Conservation (phyloP, 1,140 invertebrate species). For the Melitaea cinxia region DNA sequence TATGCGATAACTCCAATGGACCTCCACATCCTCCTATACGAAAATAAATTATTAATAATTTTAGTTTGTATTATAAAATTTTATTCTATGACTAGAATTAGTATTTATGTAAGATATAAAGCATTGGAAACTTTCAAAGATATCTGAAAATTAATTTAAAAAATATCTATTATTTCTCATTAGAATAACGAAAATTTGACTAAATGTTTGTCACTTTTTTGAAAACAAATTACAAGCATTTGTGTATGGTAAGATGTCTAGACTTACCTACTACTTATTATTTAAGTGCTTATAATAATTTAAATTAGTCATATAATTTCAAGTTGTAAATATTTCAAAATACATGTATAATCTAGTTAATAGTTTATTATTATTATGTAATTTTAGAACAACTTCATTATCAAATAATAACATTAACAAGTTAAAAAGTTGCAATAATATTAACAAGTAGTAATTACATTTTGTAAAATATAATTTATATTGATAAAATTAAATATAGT, state of each 20-base stretch:
- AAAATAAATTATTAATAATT: slow-evolving; percentile 43
- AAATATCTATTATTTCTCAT: slow-evolving; percentile 1
- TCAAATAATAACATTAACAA: background rate
- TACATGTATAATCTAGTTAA: background rate
- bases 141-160: background rate
- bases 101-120: slow-evolving; percentile 17
- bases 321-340: slow-evolving; percentile 12
- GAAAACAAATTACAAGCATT: slow-evolving; percentile 11
- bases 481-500: slow-evolving; percentile 6
- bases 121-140: background rate
- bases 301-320: slow-evolving; percentile 5
- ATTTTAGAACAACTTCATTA: background rate
- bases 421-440: background rate
- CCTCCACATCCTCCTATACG: slow-evolving; percentile 49
- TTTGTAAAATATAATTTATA: slow-evolving; percentile 5
- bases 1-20: slow-evolving; percentile 52
- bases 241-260: slow-evolving; percentile 12
- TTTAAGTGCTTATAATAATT: background rate
- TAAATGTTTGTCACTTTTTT: background rate
- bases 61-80: too few species aligned
- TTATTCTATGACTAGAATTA: slow-evolving; percentile 14
- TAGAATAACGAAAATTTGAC: background rate
- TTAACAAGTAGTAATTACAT: background rate
- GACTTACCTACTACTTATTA: background rate
- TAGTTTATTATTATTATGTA: background rate